Base-by-base conservation (phyloP, 2,888 invertebrate genomes). In the Trichacis sp. region DNA sequence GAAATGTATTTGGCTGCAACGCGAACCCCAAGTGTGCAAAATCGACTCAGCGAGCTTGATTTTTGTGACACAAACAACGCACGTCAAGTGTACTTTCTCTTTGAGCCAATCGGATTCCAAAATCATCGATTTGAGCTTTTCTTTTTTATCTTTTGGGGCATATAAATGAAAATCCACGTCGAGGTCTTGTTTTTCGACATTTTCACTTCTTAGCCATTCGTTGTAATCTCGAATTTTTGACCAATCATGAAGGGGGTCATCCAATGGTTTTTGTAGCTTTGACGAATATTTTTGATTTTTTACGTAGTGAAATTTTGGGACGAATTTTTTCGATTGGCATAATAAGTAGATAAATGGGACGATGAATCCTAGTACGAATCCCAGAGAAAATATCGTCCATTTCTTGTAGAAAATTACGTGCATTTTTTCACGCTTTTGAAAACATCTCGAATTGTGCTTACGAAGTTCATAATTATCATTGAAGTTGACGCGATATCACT, bases 51-150 rank as follows among this genome's bases (percentile, higher is more conserved):
- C 83, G 55, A 86, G 81, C 56, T 84, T 85, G 0, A 77, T 56
- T 68, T 84, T 86, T 15, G 83, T 79, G 0, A 86, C 82, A 67
- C 87, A 85, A 40, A 88, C 82, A 0, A 86, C 76, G 74, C 88
- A 88, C 1, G 86, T 77, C 9, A 88, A 59, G 51, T 83, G 79
- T 5, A 87, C 74, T 66, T 77, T 81, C 0, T 69, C 58, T 11
- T 59, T 74, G 4, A 84, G 51, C 82, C 82, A 83, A 6, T 79
- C 72, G 0, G 82, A 73, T 64, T 83, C 83, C 2, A 73, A 58
- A 12, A 64, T 40, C 2, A 33, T 47, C 3, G 5, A 5, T 36
- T 47, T 48, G 0, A 24, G 11, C 43, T 30, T 42, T 1, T 60
- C 52, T 11, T 52, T 36, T 30, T 33, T n/a, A 6, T 46, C 52